Evolutionary conservation across 2,797 vertebrate genomes (phyloP).

Genomic region (Enteromius mattozi): DNA sequence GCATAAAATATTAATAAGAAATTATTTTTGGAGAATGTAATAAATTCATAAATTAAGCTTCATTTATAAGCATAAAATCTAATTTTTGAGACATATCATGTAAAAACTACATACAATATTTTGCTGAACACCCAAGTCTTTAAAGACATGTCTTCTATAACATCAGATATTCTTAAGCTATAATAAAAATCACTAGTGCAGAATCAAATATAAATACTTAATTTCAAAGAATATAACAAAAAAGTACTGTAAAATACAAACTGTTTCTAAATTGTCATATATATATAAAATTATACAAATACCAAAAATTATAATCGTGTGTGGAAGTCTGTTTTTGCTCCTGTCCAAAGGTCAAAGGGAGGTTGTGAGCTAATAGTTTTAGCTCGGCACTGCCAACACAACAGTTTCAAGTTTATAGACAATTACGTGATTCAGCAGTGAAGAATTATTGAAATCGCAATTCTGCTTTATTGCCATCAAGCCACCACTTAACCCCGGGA

Average conservation of each 20-base stretch:
- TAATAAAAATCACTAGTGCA: background rate
- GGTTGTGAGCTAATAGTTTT: background rate
- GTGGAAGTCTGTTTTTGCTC: background rate
- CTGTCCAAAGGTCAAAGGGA: background rate
- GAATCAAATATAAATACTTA: background rate
- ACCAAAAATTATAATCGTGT: background rate
- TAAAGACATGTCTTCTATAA: background rate
- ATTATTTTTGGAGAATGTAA: background rate
- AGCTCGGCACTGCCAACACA: background rate
- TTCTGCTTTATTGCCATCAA: constrained; percentile 13
- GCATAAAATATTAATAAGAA: background rate
- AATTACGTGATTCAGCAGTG: constrained; percentile 22
- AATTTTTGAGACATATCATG: background rate
- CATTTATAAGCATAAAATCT: background rate
- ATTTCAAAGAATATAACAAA: too few relatives aligned
- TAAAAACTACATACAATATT: background rate
- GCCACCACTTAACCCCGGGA: constrained; percentile 7
- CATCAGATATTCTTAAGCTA: too few relatives aligned
- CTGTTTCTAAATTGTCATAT: too few relatives aligned
- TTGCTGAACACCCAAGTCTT: background rate
- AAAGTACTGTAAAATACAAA: too few relatives aligned
- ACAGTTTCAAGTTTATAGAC: background rate
- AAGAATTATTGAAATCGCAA: constrained; percentile 4
- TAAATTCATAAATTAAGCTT: background rate
- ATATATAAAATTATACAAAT: background rate